Conservation (phyloP, 2,113 vertebrate species). For the Rhegmatorhina hoffmannsi region DNA sequence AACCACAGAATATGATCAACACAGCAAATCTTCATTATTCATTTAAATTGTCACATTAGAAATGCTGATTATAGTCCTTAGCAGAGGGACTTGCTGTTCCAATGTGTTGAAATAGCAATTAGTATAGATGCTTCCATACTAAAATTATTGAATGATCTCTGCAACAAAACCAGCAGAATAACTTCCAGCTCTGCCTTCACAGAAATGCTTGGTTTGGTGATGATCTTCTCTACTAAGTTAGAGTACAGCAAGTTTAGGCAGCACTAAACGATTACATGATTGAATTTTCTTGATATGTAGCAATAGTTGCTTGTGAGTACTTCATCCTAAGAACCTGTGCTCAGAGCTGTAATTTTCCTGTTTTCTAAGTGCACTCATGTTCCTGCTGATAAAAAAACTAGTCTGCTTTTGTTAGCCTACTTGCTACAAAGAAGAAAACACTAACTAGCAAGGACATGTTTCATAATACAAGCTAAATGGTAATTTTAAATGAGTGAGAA, state of each 20-base stretch:
- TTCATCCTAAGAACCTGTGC: background rate
- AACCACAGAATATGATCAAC: background rate
- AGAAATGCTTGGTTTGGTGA: background rate
- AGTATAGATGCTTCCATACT: background rate
- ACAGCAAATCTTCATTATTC: background rate
- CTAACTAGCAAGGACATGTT: background rate
- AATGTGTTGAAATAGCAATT: background rate
- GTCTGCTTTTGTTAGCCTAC: background rate
- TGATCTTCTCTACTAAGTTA: background rate
- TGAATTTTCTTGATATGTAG: background rate
- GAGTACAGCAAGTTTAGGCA: background rate
- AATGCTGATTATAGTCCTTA: background rate
- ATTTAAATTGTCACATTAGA: background rate
- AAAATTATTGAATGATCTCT: background rate
- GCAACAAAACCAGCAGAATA: background rate
- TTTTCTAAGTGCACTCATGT: background rate
- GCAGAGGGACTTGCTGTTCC: background rate
- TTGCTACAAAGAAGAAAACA: background rate
- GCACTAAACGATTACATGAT: background rate
- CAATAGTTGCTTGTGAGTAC: background rate
- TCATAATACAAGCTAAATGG: background rate
- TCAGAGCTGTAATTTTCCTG: background rate
- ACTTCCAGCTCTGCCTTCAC: background rate
- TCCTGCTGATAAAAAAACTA: background rate
- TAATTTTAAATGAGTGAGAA: background rate